These are phyloP conservation scores for Diorhabda sublineata DNA, from an alignment of 1,140 invertebrate genomes.

Conservation along the genomic window DNA sequence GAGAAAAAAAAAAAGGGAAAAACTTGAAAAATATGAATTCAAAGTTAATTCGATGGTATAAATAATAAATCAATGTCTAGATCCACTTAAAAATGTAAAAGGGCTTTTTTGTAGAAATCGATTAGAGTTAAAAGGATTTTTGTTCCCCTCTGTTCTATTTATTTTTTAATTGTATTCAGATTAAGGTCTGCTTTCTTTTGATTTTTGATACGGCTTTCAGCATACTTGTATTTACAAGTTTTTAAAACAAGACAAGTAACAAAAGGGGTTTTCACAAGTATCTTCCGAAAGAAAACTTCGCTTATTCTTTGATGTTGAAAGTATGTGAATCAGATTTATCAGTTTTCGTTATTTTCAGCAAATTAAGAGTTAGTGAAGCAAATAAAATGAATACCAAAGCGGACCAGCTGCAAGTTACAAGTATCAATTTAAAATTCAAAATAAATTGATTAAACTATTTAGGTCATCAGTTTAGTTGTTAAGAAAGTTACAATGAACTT, in stretches of 20 bases:
- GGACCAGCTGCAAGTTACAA: constrained; percentile 12
- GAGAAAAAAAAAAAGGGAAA: neutral
- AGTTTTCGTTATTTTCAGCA: neutral
- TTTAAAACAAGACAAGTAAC: constrained; percentile 11
- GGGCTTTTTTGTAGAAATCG: constrained; percentile 31
- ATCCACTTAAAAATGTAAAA: constrained; percentile 38
- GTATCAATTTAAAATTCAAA: neutral
- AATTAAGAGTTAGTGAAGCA: constrained; percentile 12
- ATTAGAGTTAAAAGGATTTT: constrained; percentile 32
- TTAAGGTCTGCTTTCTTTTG: constrained; percentile 18
- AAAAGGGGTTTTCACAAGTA: constrained; percentile 1
- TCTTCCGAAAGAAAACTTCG: neutral
- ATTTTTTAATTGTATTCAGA: constrained; percentile 33
- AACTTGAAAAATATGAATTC: constrained; percentile 10
- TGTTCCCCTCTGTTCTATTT: constrained; percentile 30
- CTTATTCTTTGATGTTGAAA: constrained; percentile 2
- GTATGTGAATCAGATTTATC: neutral
- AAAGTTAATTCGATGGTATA: constrained; percentile 27
- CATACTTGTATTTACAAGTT: constrained; percentile 10
- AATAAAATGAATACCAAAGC: constrained; percentile 6
- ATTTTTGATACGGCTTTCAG: constrained; percentile 15
- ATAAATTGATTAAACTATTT: too few species aligned
- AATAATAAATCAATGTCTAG: constrained; percentile 33
- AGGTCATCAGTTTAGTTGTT: too few species aligned
- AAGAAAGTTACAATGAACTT: too few species aligned